Conservation (phyloP, 2,888 invertebrate species). For the Amblyteles armatorius region DNA sequence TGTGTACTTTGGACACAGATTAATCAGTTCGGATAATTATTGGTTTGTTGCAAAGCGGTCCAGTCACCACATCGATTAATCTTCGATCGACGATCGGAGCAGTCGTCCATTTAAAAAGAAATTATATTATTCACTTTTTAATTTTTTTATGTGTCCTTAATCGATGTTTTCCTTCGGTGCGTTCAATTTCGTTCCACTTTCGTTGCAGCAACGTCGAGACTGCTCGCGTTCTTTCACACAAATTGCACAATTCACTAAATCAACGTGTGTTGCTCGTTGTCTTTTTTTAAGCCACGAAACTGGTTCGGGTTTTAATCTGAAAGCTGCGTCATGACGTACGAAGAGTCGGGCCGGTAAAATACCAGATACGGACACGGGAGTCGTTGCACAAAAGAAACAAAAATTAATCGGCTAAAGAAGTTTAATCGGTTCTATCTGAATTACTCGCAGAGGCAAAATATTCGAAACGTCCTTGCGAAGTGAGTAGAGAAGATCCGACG, state of each 20-base stretch:
- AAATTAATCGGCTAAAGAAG: neutral
- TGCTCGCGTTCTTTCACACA: slow-evolving; percentile 40
- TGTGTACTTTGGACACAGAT: neutral
- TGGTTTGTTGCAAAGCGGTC: slow-evolving; percentile 28
- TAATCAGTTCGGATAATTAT: slow-evolving; percentile 40
- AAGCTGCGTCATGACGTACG: slow-evolving; percentile 26
- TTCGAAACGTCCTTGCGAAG: too few relatives aligned
- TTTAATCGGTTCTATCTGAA: too few relatives aligned
- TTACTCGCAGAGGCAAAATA: too few relatives aligned
- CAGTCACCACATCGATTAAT: slow-evolving; percentile 58
- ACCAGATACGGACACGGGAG: neutral
- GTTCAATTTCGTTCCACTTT: slow-evolving; percentile 59
- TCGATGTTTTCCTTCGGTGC: slow-evolving; percentile 46
- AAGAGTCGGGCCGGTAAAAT: neutral
- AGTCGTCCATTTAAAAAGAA: neutral
- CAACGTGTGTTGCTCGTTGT: slow-evolving; percentile 35
- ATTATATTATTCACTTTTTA: neutral
- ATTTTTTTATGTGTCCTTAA: slow-evolving; percentile 35
- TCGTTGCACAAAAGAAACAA: neutral
- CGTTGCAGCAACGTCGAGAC: slow-evolving; percentile 22
- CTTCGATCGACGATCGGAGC: slow-evolving; percentile 44
- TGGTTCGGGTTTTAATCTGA: slow-evolving; percentile 43
- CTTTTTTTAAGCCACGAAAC: slow-evolving; percentile 32
- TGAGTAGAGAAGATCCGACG: too few relatives aligned
- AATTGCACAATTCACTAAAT: slow-evolving; percentile 65